These are phyloP conservation scores for Noctua janthina DNA, from an alignment of 2,888 invertebrate genomes.

Conservation along the genomic window DNA sequence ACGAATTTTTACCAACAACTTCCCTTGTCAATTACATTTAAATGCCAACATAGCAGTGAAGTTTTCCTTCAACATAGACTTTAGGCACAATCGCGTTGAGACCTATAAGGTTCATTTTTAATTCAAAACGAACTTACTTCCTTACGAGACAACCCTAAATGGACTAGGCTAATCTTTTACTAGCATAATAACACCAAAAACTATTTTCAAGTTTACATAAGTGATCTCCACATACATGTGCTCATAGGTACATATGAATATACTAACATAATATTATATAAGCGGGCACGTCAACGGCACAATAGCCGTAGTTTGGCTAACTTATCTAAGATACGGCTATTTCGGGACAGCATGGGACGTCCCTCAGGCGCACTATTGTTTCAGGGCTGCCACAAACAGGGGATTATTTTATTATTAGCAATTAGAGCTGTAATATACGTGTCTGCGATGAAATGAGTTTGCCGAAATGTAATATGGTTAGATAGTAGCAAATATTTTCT, in stretches of 20 bases:
- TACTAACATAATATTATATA: constrained; percentile 20
- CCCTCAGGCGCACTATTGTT: constrained; percentile 39
- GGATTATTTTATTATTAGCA: constrained; percentile 34
- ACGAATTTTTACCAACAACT: not conserved
- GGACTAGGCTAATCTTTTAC: not conserved
- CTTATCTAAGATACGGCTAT: constrained; percentile 54
- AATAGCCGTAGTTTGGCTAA: constrained; percentile 49
- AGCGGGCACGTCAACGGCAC: constrained; percentile 36
- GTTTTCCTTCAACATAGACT: not conserved
- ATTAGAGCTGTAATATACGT: constrained; percentile 5
- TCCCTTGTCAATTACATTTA: not conserved
- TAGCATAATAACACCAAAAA: not conserved
- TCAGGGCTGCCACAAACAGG: constrained; percentile 39
- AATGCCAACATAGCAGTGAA: not conserved
- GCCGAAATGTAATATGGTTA: not conserved
- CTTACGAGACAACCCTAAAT: not conserved
- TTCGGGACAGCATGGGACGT: constrained; percentile 40
- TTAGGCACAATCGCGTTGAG: not conserved
- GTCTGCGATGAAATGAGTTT: constrained; percentile 6
- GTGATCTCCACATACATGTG: not conserved
- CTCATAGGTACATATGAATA: too few species aligned
- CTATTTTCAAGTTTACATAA: constrained; percentile 1
- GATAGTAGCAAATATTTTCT: too few species aligned
- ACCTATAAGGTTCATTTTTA: not conserved
- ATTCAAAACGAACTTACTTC: not conserved